Evolutionary conservation across 2,888 invertebrate genomes (phyloP).

Genomic region (Ophion costatus): DNA sequence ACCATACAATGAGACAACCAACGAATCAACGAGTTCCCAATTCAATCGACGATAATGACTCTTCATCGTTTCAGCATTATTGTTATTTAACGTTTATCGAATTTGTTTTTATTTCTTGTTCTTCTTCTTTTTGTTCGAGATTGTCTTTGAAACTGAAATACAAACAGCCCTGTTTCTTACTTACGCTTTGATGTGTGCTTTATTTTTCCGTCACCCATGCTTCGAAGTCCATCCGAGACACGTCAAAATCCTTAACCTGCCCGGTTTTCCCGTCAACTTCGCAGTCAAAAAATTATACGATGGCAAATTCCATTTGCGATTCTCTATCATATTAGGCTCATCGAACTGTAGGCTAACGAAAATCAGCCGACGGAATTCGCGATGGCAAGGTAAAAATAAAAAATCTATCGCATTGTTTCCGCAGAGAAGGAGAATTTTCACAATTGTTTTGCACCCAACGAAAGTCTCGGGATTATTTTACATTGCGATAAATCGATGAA

Average conservation of each 20-base stretch:
- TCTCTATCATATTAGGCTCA: background rate
- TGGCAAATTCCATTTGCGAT: background rate
- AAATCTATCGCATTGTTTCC: background rate
- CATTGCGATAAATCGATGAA: background rate
- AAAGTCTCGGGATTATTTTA: background rate
- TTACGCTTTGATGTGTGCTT: slow-evolving; percentile 29
- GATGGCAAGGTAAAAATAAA: background rate
- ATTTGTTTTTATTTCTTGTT: slow-evolving; percentile 62
- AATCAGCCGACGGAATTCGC: background rate
- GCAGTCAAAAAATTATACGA: background rate
- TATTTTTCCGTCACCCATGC: slow-evolving; percentile 4
- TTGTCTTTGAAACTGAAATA: slow-evolving; percentile 72
- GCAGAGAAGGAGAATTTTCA: background rate
- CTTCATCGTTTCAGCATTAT: slow-evolving; percentile 64
- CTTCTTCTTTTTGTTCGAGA: slow-evolving; percentile 36
- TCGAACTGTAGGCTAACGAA: background rate
- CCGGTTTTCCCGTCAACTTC: background rate
- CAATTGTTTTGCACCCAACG: background rate
- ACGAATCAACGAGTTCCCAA: slow-evolving; percentile 59
- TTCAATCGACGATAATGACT: slow-evolving; percentile 40
- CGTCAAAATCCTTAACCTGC: background rate
- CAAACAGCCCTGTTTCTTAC: slow-evolving; percentile 73
- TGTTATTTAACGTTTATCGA: slow-evolving; percentile 65
- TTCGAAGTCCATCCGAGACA: background rate
- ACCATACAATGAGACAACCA: slow-evolving; percentile 23